Evolutionary conservation across 2,888 invertebrate species (phyloP).

Genomic region (Oeneis ivallda): DNA sequence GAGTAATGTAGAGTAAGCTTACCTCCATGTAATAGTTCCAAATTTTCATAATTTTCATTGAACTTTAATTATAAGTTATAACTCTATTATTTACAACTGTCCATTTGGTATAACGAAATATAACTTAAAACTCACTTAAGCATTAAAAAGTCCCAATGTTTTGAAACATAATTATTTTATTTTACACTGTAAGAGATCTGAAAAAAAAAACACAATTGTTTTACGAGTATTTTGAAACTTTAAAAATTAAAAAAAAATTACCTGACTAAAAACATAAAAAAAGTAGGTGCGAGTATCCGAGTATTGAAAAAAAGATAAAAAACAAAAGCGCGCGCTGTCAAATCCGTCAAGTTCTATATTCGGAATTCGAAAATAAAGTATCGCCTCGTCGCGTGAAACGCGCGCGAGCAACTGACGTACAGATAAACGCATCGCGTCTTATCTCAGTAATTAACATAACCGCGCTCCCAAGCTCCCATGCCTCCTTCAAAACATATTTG

Average conservation of each 20-base stretch:
- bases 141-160: conserved; percentile 1
- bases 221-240: too few species aligned
- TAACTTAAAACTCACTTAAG: conserved; percentile 7
- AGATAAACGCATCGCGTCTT: conserved; percentile 70
- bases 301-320: not conserved
- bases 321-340: conserved; percentile 33
- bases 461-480: conserved; percentile 68
- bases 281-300: conserved; percentile 23
- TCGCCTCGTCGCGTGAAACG: conserved; percentile 66
- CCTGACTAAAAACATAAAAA: not conserved
- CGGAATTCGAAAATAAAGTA: conserved; percentile 47
- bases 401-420: conserved; percentile 74
- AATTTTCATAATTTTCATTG: conserved; percentile 71
- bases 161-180: not conserved
- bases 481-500: conserved; percentile 67
- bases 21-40: conserved; percentile 74
- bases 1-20: conserved; percentile 42
- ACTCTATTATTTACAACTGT: not conserved
- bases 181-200: conserved; percentile 11
- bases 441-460: conserved; percentile 75
- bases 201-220: not conserved
- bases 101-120: conserved; percentile 10
- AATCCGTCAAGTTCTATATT: conserved; percentile 42
- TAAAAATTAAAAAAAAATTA: not conserved
- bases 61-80: conserved; percentile 1